These are phyloP conservation scores for Phrynosoma platyrhinos DNA, from an alignment of 2,113 vertebrate species.

Conservation along the genomic window DNA sequence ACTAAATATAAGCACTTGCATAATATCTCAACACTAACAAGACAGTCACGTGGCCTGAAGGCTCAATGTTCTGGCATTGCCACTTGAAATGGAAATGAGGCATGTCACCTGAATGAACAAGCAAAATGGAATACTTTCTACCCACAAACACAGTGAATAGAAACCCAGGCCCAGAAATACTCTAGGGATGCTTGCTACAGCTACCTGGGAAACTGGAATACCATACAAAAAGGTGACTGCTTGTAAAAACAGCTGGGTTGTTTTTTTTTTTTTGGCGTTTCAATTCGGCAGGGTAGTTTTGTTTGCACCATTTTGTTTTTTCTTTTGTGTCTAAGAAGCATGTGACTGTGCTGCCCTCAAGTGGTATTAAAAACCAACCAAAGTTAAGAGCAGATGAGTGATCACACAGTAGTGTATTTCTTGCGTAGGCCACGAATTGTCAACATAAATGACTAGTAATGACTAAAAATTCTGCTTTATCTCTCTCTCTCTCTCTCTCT, in stretches of 20 bases:
- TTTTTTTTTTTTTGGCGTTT: background rate
- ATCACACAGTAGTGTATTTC: background rate
- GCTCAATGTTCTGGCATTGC: constrained; percentile 10
- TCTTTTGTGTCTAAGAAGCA: constrained; percentile 28
- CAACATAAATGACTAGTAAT: too few species aligned
- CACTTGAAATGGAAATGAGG: constrained; percentile 39
- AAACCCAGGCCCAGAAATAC: constrained; percentile 20
- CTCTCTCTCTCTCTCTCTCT: too few species aligned
- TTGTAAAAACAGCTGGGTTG: background rate
- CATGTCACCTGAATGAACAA: constrained; percentile 26
- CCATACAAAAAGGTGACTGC: background rate
- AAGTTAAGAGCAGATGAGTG: constrained; percentile 36
- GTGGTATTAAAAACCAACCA: constrained; percentile 55
- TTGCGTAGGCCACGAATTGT: background rate
- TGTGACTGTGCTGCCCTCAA: constrained; percentile 68
- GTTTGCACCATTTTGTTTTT: constrained; percentile 57
- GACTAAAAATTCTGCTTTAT: too few species aligned
- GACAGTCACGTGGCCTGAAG: background rate
- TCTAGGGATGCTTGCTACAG: constrained; percentile 26
- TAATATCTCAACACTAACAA: background rate
- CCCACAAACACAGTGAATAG: constrained; percentile 1
- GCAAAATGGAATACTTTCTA: background rate
- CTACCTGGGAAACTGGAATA: constrained; percentile 24
- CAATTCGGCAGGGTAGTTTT: constrained; percentile 1
- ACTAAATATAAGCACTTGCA: background rate